A percentile compares a stretch with the other conserved stretches of the same genome.
phyloP scores from a whole-genome alignment of 2,888 invertebrate species.

The Xylocampa areola region DNA sequence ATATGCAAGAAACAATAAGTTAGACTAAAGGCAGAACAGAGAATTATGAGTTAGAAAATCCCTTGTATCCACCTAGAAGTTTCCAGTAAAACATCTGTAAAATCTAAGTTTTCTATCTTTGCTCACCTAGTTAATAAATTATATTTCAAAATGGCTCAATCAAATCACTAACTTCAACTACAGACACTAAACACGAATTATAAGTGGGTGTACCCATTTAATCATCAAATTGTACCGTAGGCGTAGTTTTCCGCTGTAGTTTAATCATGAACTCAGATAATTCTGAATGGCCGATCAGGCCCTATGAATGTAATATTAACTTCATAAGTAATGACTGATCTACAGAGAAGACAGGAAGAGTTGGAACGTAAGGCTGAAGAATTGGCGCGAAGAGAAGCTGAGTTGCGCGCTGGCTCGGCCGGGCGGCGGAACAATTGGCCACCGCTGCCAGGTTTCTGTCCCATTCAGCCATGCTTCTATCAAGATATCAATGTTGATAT shows the following conservation, averaged over 20 bases:
- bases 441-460: constrained; percentile 97
- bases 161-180: constrained; percentile 4
- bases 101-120: too few species aligned
- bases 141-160: constrained; percentile 43
- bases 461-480: constrained; percentile 99
- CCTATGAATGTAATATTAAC: constrained; percentile 33
- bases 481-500: constrained; percentile 99
- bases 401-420: constrained; percentile 91
- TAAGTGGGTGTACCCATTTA: constrained; percentile 44
- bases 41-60: too few species aligned
- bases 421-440: constrained; percentile 99
- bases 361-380: constrained; percentile 97
- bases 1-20: too few species aligned
- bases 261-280: constrained; percentile 40
- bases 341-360: constrained; percentile 96
- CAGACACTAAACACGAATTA: constrained; percentile 24
- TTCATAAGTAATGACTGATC: constrained; percentile 58
- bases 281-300: constrained; percentile 12
- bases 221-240: constrained; percentile 50
- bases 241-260: constrained; percentile 55
- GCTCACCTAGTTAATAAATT: too few species aligned
- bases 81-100: too few species aligned
- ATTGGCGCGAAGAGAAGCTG: constrained; percentile 96
- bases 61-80: too few species aligned
- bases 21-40: too few species aligned